Evolutionary conservation across 2,888 invertebrate species (phyloP).

Genomic region (Argyresthia albistria): DNA sequence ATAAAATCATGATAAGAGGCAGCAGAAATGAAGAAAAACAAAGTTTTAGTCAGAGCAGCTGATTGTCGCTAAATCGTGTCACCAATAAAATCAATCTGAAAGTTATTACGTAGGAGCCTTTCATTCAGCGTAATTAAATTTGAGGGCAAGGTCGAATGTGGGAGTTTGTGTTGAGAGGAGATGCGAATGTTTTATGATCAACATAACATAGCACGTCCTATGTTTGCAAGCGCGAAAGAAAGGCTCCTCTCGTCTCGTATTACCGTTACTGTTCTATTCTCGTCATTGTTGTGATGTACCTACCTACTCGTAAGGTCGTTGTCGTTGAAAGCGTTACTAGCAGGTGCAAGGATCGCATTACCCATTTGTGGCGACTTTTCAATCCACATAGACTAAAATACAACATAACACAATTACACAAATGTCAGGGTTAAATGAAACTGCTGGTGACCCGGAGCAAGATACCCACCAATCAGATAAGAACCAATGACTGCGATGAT

Average conservation of each 20-base stretch:
- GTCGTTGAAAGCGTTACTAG: neutral
- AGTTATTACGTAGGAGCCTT: conserved; percentile 39
- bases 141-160: conserved; percentile 41
- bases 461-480: no score
- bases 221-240: conserved; percentile 52
- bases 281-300: conserved; percentile 15
- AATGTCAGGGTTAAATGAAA: no score
- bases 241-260: conserved; percentile 17
- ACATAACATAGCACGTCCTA: conserved; percentile 46
- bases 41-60: neutral
- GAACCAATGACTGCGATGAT: no score
- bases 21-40: neutral
- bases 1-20: neutral
- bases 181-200: conserved; percentile 30
- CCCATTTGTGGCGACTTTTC: no score
- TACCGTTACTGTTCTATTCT: conserved; percentile 43
- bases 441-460: no score
- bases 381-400: no score
- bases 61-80: conserved; percentile 21
- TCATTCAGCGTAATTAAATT: conserved; percentile 31
- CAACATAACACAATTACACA: no score
- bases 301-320: neutral
- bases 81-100: conserved; percentile 36
- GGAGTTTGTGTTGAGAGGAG: conserved; percentile 19
- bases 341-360: neutral